Evolutionary conservation across 2,113 vertebrate species (phyloP).

Genomic region (Microtus oregoni): DNA sequence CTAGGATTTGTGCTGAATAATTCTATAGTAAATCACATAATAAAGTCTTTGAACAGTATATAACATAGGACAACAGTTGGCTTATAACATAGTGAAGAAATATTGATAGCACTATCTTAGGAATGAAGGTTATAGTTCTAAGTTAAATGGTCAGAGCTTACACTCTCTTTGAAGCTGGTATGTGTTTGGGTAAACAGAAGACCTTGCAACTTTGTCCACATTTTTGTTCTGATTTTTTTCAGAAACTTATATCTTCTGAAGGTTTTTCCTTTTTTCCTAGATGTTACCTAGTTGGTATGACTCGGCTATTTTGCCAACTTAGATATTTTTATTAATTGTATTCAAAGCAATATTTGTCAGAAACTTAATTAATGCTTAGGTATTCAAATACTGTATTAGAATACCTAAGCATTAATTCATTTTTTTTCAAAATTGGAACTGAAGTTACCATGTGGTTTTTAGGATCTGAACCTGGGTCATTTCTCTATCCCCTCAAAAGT

Average conservation of each 20-base stretch:
- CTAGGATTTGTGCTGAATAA: slow-evolving; percentile 26
- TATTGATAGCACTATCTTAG: slow-evolving; percentile 35
- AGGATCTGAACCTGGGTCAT: neutral
- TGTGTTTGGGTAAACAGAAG: slow-evolving; percentile 35
- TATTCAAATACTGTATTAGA: neutral
- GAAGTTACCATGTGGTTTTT: neutral
- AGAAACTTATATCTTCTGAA: slow-evolving; percentile 25
- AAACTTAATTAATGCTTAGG: slow-evolving; percentile 57
- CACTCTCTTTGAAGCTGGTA: neutral
- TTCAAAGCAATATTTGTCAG: slow-evolving; percentile 49
- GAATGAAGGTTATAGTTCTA: slow-evolving; percentile 41
- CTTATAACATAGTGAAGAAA: slow-evolving; percentile 2
- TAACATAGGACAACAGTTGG: slow-evolving; percentile 45
- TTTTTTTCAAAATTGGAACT: slow-evolving; percentile 45
- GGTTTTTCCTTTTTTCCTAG: neutral
- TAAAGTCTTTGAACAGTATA: slow-evolving; percentile 47
- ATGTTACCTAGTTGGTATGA: slow-evolving; percentile 31
- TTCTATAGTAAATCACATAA: slow-evolving; percentile 39
- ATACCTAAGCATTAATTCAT: neutral
- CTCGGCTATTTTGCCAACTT: slow-evolving; percentile 33
- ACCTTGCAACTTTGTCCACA: neutral
- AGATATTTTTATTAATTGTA: slow-evolving; percentile 52
- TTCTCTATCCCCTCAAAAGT: neutral
- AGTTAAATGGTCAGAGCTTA: slow-evolving; percentile 1
- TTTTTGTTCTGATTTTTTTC: slow-evolving; percentile 45